Percentiles rank a stretch among this genome's conserved stretches.
phyloP scores from a whole-genome alignment of 2,113 vertebrate genomes.

The Helogale parvula region DNA sequence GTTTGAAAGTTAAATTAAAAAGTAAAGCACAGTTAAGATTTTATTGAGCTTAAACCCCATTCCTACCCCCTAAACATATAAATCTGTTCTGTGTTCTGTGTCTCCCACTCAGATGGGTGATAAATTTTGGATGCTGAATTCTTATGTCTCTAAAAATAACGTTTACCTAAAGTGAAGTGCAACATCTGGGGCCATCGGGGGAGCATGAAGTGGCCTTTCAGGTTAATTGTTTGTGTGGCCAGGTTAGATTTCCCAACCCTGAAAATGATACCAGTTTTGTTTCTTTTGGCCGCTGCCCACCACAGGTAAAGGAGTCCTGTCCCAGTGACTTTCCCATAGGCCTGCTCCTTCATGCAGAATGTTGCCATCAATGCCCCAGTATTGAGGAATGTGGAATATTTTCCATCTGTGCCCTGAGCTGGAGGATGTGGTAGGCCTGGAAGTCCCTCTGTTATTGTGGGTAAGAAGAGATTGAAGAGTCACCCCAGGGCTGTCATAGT shows the following conservation, averaged over 20 bases:
- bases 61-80: constrained; percentile 78
- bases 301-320: constrained; percentile 56
- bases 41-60: constrained; percentile 81
- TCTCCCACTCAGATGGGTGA: constrained; percentile 82
- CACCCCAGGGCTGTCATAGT: neutral
- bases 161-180: constrained; percentile 81
- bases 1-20: constrained; percentile 83
- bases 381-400: neutral
- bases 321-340: constrained; percentile 46
- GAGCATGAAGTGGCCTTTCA: constrained; percentile 54
- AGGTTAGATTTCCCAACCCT: constrained; percentile 58
- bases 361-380: neutral
- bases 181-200: constrained; percentile 71
- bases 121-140: constrained; percentile 79
- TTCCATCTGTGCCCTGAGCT: neutral
- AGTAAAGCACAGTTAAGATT: constrained; percentile 82
- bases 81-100: constrained; percentile 79
- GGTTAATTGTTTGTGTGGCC: constrained; percentile 74
- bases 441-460: neutral
- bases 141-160: constrained; percentile 82
- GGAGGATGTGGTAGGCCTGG: neutral
- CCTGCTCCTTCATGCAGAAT: constrained; percentile 56
- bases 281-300: constrained; percentile 52
- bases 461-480: neutral
- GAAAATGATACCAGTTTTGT: constrained; percentile 51